Conservation (phyloP, 2,888 invertebrate species). For the Arctia plantaginis region DNA sequence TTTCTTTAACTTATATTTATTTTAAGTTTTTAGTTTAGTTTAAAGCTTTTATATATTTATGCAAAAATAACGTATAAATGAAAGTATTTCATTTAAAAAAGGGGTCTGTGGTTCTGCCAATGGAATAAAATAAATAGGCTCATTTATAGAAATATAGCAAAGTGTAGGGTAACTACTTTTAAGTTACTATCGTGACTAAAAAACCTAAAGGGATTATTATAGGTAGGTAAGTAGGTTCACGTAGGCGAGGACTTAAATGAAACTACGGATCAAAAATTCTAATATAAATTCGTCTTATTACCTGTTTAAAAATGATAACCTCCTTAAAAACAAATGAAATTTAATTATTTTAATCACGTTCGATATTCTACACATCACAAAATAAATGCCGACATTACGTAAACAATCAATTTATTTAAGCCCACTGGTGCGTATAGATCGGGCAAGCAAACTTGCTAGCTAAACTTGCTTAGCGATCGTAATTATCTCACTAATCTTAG, state of each 20-base stretch:
- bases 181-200: too few relatives aligned
- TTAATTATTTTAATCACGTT: slow-evolving; percentile 7
- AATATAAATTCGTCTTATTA: neutral
- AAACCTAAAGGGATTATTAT: neutral
- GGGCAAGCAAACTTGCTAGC: slow-evolving; percentile 24
- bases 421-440: slow-evolving; percentile 22
- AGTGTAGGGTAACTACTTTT: too few relatives aligned
- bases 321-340: slow-evolving; percentile 12
- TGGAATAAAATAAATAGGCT: too few relatives aligned
- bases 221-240: neutral
- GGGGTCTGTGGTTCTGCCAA: too few relatives aligned
- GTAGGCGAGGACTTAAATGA: neutral
- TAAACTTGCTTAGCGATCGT: slow-evolving; percentile 42
- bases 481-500: slow-evolving; percentile 56
- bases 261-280: neutral
- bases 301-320: neutral
- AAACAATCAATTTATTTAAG: slow-evolving; percentile 35
- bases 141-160: too few relatives aligned
- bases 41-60: too few relatives aligned
- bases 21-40: too few relatives aligned
- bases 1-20: too few relatives aligned
- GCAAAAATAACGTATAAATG: neutral
- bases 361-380: slow-evolving; percentile 3
- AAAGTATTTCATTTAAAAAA: too few relatives aligned
- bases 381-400: slow-evolving; percentile 30